A percentile compares a stretch with the other conserved stretches of the same genome.
These are phyloP conservation scores for Phymorhynchus buccinoides DNA, from an alignment of 1,140 invertebrate genomes.

Conservation along the genomic window DNA sequence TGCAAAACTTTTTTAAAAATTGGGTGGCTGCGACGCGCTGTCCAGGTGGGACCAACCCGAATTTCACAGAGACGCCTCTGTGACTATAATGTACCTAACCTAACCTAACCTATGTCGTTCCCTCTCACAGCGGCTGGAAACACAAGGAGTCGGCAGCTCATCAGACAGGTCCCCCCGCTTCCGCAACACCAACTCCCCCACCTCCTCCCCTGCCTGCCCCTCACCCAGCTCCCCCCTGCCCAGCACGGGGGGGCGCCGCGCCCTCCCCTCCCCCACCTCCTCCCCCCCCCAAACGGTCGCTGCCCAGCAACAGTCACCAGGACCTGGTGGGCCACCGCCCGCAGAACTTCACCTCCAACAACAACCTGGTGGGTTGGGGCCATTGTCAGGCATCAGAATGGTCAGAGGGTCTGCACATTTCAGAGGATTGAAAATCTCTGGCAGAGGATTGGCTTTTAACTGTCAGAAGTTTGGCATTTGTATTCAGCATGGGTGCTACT, in stretches of 20 bases:
- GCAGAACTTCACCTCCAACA: constrained; percentile 8
- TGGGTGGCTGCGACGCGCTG: too few relatives aligned
- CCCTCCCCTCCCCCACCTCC: background rate
- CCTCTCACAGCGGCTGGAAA: constrained; percentile 13
- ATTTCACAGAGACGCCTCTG: too few relatives aligned
- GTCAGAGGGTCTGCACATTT: background rate
- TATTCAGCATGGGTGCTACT: too few relatives aligned
- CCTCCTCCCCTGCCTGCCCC: background rate
- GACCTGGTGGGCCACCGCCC: constrained; percentile 26
- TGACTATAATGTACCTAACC: too few relatives aligned
- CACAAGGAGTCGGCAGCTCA: background rate
- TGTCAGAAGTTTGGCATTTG: too few relatives aligned
- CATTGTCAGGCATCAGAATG: too few relatives aligned
- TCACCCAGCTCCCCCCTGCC: background rate
- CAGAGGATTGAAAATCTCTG: too few relatives aligned
- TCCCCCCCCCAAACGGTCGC: background rate
- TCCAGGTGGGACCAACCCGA: too few relatives aligned
- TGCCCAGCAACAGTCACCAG: background rate
- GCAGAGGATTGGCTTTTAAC: too few relatives aligned
- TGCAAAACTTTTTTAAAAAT: too few relatives aligned
- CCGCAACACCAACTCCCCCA: background rate
- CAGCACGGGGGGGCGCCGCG: background rate
- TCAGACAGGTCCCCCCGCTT: background rate
- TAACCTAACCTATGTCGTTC: background rate
- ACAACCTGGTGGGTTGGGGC: background rate